A percentile compares a stretch with the other conserved stretches of the same genome.
Conservation (phyloP, 2,113 vertebrate genomes). For the Panurus biarmicus region DNA sequence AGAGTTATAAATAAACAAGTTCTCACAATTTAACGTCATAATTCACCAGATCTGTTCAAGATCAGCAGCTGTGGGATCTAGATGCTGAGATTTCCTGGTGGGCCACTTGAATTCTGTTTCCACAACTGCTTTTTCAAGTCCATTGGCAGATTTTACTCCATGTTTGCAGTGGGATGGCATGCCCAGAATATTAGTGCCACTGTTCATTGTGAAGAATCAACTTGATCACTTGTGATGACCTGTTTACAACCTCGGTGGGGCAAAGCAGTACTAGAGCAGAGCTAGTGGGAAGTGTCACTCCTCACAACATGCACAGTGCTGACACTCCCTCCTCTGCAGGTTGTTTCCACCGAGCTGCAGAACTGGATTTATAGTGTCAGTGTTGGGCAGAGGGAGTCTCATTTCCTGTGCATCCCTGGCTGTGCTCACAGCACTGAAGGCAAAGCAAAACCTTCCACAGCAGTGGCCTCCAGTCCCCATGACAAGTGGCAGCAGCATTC, state of each 20-base stretch:
- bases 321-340: background rate
- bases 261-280: background rate
- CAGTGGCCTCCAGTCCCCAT: no score
- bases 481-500: background rate
- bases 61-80: background rate
- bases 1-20: background rate
- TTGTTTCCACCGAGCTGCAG: background rate
- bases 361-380: background rate
- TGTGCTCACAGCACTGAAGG: background rate
- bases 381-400: background rate
- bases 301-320: background rate
- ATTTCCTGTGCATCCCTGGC: background rate
- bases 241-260: background rate
- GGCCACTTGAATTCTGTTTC: background rate
- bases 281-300: background rate
- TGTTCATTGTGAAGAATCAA: background rate
- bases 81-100: background rate
- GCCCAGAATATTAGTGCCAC: background rate
- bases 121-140: background rate
- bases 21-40: background rate
- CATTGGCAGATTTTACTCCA: background rate
- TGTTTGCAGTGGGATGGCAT: fast-evolving
- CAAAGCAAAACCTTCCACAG: background rate
- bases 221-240: background rate
- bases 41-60: background rate